A percentile compares a stretch with the other conserved stretches of the same genome.
These are phyloP conservation scores for Engraulis encrasicolus DNA, from an alignment of 2,113 vertebrate genomes.

Conservation along the genomic window DNA sequence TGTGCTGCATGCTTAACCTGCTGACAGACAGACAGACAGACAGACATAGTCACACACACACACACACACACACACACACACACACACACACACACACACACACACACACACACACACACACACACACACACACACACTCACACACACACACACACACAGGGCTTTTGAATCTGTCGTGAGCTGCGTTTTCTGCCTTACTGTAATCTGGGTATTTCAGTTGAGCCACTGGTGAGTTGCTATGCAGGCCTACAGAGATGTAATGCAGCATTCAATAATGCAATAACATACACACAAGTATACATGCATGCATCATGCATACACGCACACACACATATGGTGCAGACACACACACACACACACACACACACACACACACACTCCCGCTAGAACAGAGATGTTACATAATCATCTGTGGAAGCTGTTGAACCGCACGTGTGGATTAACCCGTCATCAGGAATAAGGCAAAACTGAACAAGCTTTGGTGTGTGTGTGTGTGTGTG, in stretches of 20 bases:
- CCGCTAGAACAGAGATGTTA: constrained; percentile 54
- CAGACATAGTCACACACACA: too few species aligned
- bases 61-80: too few species aligned
- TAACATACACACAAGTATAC: background rate
- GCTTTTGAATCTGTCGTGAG: background rate
- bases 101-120: constrained; percentile 9
- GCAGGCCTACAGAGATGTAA: background rate
- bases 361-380: background rate
- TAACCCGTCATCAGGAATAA: constrained; percentile 69
- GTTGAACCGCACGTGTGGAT: constrained; percentile 65
- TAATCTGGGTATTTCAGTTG: background rate
- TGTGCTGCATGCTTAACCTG: too few species aligned
- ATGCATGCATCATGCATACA: background rate
- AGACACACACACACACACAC: constrained; percentile 1
- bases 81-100: constrained; percentile 1
- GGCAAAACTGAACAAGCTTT: constrained; percentile 55
- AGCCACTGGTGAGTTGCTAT: background rate
- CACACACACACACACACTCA: background rate
- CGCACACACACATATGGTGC: background rate
- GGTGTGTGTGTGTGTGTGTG: constrained; percentile 1
- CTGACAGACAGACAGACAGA: too few species aligned
- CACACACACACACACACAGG: background rate
- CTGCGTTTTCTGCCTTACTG: background rate
- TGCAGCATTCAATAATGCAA: background rate
- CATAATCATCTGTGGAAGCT: constrained; percentile 58